Evolutionary conservation across 64 coral and sea anemone genomes (phyloP).

Genomic region (Catalaphyllia jardinei): DNA sequence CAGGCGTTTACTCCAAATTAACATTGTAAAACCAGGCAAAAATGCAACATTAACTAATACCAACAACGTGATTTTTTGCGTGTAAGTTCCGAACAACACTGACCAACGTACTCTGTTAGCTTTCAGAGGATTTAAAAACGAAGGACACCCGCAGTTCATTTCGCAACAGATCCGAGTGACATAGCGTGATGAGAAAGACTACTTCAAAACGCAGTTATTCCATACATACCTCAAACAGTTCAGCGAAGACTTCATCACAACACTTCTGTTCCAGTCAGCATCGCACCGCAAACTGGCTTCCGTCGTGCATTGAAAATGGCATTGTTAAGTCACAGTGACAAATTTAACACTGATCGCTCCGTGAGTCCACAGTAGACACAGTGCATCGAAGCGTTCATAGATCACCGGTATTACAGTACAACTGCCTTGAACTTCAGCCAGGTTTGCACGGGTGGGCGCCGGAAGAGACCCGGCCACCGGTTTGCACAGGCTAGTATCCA

Average conservation of each 20-base stretch:
- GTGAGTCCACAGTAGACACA: constrained; percentile 37
- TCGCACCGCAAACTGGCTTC: not conserved
- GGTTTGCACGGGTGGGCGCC: constrained; percentile 45
- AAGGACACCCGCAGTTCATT: too few species aligned
- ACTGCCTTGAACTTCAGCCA: constrained; percentile 14
- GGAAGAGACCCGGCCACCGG: not conserved
- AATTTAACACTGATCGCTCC: constrained; percentile 15
- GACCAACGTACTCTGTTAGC: too few species aligned
- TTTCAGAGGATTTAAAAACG: too few species aligned
- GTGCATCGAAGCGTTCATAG: constrained; percentile 29
- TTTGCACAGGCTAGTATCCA: not conserved
- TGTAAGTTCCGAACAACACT: too few species aligned
- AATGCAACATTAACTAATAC: not conserved
- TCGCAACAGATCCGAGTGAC: too few species aligned
- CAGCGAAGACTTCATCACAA: not conserved
- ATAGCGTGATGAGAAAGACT: too few species aligned
- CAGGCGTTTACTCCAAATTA: not conserved
- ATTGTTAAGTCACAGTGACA: constrained; percentile 18
- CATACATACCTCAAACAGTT: not conserved
- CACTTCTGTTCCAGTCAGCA: constrained; percentile 2
- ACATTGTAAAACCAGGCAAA: not conserved
- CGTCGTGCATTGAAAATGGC: constrained; percentile 22
- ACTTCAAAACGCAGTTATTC: too few species aligned
- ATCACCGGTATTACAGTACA: constrained; percentile 38
- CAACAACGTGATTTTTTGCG: too few species aligned